phyloP scores from a whole-genome alignment of 2,888 invertebrate species.

The Calephelis perditalis region DNA sequence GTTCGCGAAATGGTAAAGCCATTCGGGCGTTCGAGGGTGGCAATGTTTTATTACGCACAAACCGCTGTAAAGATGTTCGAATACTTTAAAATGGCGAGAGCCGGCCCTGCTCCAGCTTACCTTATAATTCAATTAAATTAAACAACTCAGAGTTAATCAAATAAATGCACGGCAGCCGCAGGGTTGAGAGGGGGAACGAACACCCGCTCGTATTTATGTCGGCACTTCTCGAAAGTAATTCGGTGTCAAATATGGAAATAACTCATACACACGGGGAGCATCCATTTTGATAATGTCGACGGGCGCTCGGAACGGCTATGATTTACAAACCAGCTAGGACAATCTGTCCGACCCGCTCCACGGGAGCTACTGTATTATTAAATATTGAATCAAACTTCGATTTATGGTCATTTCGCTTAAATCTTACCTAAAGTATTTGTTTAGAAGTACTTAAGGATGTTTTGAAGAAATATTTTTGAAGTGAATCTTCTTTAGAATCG shows the following conservation, averaged over 20 bases:
- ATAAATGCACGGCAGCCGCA: conserved; percentile 72
- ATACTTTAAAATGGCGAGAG: conserved; percentile 73
- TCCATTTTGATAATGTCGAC: conserved; percentile 76
- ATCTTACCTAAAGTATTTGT: no score
- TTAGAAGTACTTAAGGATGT: no score
- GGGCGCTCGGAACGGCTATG: conserved; percentile 62
- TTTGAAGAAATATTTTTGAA: no score
- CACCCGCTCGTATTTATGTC: conserved; percentile 66
- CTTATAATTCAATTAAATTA: conserved; percentile 78
- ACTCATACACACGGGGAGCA: conserved; percentile 73
- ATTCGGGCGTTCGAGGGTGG: conserved; percentile 67
- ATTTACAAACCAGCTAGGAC: conserved; percentile 50
- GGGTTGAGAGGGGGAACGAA: conserved; percentile 41
- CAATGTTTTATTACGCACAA: conserved; percentile 74
- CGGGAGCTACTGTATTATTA: conserved; percentile 14
- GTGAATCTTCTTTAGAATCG: no score
- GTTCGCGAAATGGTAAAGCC: conserved; percentile 78
- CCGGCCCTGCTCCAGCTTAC: conserved; percentile 49
- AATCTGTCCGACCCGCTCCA: conserved; percentile 36
- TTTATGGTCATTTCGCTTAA: neutral
- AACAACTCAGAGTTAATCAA: conserved; percentile 79
- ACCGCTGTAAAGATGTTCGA: conserved; percentile 76
- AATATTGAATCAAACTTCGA: neutral
- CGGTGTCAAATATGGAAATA: conserved; percentile 78
- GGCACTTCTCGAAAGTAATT: conserved; percentile 78